Conservation (phyloP, 2,113 vertebrate species). For the Gasterosteus aculeatus region DNA sequence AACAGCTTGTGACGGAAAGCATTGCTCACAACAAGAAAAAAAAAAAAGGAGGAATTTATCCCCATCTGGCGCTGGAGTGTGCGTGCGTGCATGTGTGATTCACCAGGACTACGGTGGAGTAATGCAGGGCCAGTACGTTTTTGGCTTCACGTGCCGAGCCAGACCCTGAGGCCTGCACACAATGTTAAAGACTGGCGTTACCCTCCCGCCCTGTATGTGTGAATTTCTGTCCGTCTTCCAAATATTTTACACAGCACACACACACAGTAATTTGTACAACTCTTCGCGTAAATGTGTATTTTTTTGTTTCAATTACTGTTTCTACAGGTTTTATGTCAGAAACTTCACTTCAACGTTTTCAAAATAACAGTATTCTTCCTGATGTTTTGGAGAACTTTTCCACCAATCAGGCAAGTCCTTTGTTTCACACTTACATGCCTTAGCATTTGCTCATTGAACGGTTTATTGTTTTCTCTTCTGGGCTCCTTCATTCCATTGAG, state of each 20-base stretch:
- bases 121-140: slow-evolving; percentile 13
- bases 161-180: not conserved
- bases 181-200: not conserved
- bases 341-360: not conserved
- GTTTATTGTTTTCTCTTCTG: not conserved
- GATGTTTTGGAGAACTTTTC: not conserved
- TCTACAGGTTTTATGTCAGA: not conserved
- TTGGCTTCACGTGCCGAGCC: slow-evolving; percentile 13
- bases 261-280: too few species aligned
- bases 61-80: slow-evolving; percentile 38
- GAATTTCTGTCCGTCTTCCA: not conserved
- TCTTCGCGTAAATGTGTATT: not conserved
- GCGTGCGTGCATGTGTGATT: slow-evolving; percentile 30
- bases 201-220: not conserved
- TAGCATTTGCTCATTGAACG: too few species aligned
- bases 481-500: not conserved
- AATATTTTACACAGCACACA: not conserved
- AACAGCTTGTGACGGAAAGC: slow-evolving; percentile 44
- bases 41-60: slow-evolving; percentile 38
- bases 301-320: not conserved
- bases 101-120: slow-evolving; percentile 29
- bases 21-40: slow-evolving; percentile 44
- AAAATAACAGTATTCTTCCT: not conserved
- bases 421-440: not conserved
- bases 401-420: not conserved